These are phyloP conservation scores for Pterois miles DNA, from an alignment of 2,797 vertebrate genomes.

Conservation along the genomic window DNA sequence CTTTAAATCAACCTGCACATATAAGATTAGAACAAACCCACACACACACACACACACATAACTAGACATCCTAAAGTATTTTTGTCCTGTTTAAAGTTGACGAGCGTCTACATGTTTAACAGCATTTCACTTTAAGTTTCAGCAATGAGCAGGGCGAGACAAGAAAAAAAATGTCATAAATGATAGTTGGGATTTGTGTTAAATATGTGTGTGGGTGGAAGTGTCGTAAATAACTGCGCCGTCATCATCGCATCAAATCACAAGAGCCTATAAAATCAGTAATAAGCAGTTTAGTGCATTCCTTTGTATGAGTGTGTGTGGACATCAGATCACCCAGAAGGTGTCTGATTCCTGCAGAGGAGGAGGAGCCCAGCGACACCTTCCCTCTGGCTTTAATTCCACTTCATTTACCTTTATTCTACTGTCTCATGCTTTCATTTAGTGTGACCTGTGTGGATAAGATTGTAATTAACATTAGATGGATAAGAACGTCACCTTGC, in stretches of 20 bases:
- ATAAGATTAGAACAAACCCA: not conserved
- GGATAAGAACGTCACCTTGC: not conserved
- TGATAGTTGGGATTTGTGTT: slow-evolving; percentile 15
- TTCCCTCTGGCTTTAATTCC: not conserved
- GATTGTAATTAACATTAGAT: not conserved
- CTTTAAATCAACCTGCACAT: not conserved
- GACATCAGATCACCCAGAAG: slow-evolving; percentile 36
- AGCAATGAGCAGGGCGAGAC: not conserved
- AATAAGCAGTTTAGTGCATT: slow-evolving; percentile 55
- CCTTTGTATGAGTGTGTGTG: slow-evolving; percentile 26
- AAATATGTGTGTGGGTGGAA: slow-evolving; percentile 4
- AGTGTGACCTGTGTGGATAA: not conserved
- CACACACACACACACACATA: slow-evolving; percentile 2
- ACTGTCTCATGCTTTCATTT: not conserved
- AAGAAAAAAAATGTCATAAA: slow-evolving; percentile 30
- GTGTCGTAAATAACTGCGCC: slow-evolving; percentile 41
- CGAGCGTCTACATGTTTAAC: slow-evolving; percentile 45
- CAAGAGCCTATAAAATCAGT: slow-evolving; percentile 55
- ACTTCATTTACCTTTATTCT: not conserved
- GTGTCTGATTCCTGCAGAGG: slow-evolving; percentile 11
- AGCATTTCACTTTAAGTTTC: not conserved
- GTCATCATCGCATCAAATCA: slow-evolving; percentile 38
- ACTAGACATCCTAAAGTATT: not conserved
- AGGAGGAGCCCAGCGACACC: not conserved
- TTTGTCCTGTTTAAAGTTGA: not conserved